These are phyloP conservation scores for Anthopleura sola DNA, from an alignment of 64 coral and sea anemone species.

Conservation along the genomic window DNA sequence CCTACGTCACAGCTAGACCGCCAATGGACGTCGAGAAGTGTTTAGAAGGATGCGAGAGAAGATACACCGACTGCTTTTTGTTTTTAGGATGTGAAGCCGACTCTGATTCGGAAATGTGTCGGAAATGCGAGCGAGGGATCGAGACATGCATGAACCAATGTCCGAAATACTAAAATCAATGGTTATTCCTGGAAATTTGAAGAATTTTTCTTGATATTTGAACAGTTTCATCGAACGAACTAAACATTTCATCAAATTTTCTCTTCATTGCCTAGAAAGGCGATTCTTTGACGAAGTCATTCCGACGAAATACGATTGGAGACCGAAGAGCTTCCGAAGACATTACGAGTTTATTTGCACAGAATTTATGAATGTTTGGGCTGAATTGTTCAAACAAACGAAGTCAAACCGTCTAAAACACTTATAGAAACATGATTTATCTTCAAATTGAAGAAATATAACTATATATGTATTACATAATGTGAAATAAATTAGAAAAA, in stretches of 20 bases:
- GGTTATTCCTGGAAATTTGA: background rate
- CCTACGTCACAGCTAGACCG: background rate
- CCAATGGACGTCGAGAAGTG: background rate
- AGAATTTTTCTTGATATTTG: background rate
- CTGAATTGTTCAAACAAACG: background rate
- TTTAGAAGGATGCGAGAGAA: background rate
- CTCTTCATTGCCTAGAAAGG: background rate
- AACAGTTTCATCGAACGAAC: background rate
- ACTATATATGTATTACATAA: background rate
- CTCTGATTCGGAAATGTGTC: background rate
- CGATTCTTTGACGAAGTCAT: background rate
- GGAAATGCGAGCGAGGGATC: background rate
- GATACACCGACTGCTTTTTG: background rate
- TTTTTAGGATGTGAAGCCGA: background rate
- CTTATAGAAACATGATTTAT: background rate
- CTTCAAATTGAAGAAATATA: background rate
- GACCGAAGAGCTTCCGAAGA: slow-evolving; percentile 3
- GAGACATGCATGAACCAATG: background rate
- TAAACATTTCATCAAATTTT: background rate
- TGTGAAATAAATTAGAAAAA: background rate
- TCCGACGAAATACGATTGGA: background rate
- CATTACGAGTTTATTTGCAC: background rate
- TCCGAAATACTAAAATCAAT: background rate
- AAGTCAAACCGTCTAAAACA: background rate
- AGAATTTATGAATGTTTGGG: background rate